phyloP scores from a whole-genome alignment of 2,797 vertebrate genomes.

The Darevskia nairensis region DNA sequence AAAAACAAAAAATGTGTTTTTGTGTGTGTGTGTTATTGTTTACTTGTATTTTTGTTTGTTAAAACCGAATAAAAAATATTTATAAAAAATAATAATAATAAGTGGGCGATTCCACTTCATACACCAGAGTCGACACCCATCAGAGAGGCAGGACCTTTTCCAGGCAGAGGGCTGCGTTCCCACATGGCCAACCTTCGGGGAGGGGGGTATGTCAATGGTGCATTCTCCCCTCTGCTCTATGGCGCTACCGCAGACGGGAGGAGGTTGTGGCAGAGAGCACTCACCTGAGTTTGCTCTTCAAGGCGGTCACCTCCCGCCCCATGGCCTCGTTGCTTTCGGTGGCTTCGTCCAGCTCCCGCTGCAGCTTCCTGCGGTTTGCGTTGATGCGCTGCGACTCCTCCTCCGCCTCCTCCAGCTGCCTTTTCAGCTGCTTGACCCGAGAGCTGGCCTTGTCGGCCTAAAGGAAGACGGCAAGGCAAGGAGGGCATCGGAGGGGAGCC shows the following conservation, averaged over 20 bases:
- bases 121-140: neutral
- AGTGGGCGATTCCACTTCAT: neutral
- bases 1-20: too few relatives aligned
- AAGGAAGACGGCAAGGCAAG: neutral
- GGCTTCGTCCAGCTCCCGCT: conserved; percentile 95
- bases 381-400: conserved; percentile 96
- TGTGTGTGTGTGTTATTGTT: too few relatives aligned
- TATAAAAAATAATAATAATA: neutral
- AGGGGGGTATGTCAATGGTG: too few relatives aligned
- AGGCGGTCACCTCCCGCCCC: conserved; percentile 88
- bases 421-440: conserved; percentile 93
- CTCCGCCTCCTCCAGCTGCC: conserved; percentile 96
- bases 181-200: too few relatives aligned
- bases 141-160: neutral
- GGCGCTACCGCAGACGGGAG: rapidly evolving
- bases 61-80: too few relatives aligned
- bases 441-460: conserved; percentile 89
- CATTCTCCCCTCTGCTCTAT: too few relatives aligned
- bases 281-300: conserved; percentile 98
- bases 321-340: conserved; percentile 89
- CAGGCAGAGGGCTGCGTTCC: too few relatives aligned
- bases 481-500: rapidly evolving
- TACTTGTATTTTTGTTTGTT: too few relatives aligned
- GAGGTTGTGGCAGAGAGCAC: neutral
- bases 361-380: conserved; percentile 94